Conservation (phyloP, 2,113 vertebrate species). For the Ciconia boyciana region DNA sequence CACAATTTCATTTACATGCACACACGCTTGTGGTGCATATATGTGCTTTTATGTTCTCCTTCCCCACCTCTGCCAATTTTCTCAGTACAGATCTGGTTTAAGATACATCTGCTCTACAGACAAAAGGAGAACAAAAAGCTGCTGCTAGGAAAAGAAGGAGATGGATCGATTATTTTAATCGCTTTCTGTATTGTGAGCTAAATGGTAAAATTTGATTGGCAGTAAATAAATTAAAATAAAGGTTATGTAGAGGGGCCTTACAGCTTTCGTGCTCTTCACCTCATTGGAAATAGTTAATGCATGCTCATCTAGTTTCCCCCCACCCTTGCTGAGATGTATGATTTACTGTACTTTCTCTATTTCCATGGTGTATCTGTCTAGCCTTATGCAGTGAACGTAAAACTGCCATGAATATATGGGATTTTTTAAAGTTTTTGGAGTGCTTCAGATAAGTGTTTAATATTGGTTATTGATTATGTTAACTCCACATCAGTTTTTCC, state of each 20-base stretch:
- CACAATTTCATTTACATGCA: not conserved
- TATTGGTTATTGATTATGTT: not conserved
- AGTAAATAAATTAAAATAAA: not conserved
- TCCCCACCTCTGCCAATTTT: not conserved
- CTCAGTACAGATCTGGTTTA: not conserved
- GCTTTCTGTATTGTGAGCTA: not conserved
- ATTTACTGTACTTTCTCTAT: not conserved
- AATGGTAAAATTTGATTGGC: not conserved
- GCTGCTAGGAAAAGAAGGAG: not conserved
- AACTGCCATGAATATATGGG: not conserved
- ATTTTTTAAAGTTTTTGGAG: not conserved
- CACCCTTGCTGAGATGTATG: not conserved
- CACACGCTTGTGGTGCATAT: not conserved
- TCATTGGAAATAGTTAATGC: not conserved
- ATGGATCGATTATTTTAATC: not conserved
- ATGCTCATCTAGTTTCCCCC: not conserved
- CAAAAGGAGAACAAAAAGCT: not conserved
- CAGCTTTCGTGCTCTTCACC: not conserved
- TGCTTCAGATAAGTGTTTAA: not conserved
- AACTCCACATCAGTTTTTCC: not conserved
- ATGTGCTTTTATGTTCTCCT: not conserved
- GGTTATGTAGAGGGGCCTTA: not conserved
- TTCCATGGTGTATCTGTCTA: not conserved
- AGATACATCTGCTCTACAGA: not conserved
- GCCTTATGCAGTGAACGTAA: not conserved